Base-by-base conservation (phyloP, 2,113 vertebrate species). In the Gavia stellata region DNA sequence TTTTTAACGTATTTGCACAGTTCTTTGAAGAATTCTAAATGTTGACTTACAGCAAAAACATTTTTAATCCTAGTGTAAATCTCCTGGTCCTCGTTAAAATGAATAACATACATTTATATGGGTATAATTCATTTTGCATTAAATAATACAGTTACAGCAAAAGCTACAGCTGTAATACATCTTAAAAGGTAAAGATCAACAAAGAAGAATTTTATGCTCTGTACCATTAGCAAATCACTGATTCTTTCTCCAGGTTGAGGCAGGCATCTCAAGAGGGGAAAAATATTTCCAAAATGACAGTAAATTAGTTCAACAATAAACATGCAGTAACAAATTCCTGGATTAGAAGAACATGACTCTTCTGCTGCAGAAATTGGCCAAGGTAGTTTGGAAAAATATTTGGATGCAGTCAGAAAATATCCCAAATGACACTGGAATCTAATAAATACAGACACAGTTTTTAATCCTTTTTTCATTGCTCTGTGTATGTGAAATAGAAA, bases 301-400 rank as follows among this genome's bases (percentile, higher is more conserved):
- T 81, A 97, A 96, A 77, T 83, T 81, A 74, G 50, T 95, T 94
- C 81, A 91, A 70, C 92, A 94, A 59, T 95, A 94, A 97, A 97
- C 74, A 91, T 25, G 55, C 34, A 31, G 9, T n/a, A 84, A 86
- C 38, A 10, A 87, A 95, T 95, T 97, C 94, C 84, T 63, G 38
- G 31, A 84, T 91, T 86, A 74, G 65, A 94, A 90, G 70, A 89
- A 58, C 63, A 81, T 73, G 63, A 65, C 38, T 65, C 55, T 66
- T 96, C 61, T 61, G 74, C 45, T 93, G 73, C 50, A 94, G 70
- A 97, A 90, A 75, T 36, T 7, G 28, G 50, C 66, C 88, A 86
- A 66, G 31, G 75, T 72, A 71, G 42, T 84, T 63, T 34, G 26
- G 61, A 96, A 97, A 93, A 92, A 19, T 62, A 74, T 68, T 96